A percentile compares a stretch with the other conserved stretches of the same genome.
Evolutionary conservation across 2,113 vertebrate genomes (phyloP).

Genomic region (Gnathonemus longibarbis): DNA sequence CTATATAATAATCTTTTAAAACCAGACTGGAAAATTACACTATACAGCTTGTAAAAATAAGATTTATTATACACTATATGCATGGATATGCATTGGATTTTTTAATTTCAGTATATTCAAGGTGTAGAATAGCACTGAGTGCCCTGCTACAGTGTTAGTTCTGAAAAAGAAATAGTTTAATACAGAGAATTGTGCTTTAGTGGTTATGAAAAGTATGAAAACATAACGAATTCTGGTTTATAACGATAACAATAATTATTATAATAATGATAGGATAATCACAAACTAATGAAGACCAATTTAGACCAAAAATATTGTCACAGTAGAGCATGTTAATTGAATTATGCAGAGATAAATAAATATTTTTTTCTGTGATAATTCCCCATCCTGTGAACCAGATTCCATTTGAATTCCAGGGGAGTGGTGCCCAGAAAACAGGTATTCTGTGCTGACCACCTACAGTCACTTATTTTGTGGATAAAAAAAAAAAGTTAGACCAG

Average conservation of each 20-base stretch:
- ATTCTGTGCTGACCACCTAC: neutral
- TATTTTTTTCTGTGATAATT: slow-evolving; percentile 52
- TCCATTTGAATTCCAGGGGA: slow-evolving; percentile 40
- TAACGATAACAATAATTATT: neutral
- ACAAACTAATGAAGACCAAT: neutral
- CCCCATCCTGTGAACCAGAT: slow-evolving; percentile 38
- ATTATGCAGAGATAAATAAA: slow-evolving; percentile 50
- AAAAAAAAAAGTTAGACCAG: neutral
- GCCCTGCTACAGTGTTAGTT: neutral
- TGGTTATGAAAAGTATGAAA: slow-evolving; percentile 7
- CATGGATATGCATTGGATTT: neutral
- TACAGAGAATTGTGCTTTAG: neutral
- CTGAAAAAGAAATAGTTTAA: neutral
- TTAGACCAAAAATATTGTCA: neutral
- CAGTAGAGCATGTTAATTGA: slow-evolving; percentile 38
- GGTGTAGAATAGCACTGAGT: neutral
- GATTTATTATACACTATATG: neutral
- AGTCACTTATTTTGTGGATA: neutral
- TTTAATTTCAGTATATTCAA: neutral
- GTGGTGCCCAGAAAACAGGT: neutral
- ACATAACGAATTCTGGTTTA: neutral
- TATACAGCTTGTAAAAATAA: neutral
- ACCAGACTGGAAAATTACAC: neutral
- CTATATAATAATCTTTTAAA: neutral
- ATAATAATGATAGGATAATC: neutral